These are phyloP conservation scores for Cochlearius cochlearius DNA, from an alignment of 2,113 vertebrate genomes.

Conservation along the genomic window DNA sequence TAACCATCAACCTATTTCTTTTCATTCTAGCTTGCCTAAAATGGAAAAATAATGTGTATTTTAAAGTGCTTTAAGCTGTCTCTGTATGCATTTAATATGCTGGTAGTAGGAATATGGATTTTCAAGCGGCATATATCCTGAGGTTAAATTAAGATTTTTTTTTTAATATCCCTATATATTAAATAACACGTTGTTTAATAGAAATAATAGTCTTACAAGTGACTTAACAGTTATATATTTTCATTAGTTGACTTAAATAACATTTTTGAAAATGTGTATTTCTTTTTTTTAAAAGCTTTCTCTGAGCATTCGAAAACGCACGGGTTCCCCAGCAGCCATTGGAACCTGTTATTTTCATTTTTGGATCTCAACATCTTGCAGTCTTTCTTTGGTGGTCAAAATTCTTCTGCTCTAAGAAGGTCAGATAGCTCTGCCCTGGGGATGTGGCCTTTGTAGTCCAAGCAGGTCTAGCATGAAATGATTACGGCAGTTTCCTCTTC, in stretches of 20 bases:
- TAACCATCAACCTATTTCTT: constrained; percentile 36
- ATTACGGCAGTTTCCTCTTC: not conserved
- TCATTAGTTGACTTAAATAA: not conserved
- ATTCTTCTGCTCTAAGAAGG: not conserved
- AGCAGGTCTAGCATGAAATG: not conserved
- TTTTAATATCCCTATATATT: not conserved
- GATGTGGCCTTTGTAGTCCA: not conserved
- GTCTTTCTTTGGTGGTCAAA: not conserved
- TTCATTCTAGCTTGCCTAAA: constrained; percentile 22
- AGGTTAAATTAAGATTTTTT: constrained; percentile 4
- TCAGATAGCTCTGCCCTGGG: not conserved
- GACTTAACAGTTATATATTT: not conserved
- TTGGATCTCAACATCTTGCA: not conserved
- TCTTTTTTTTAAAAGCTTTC: not conserved
- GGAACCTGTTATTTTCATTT: not conserved
- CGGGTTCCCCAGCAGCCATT: not conserved
- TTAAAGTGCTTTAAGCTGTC: constrained; percentile 2
- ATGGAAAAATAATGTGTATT: constrained; percentile 12
- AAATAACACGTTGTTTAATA: not conserved
- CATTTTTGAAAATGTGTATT: not conserved
- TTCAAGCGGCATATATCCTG: not conserved
- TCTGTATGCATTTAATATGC: constrained; percentile 15
- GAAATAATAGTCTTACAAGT: not conserved
- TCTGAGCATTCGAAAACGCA: not conserved
- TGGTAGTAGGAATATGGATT: not conserved